Conservation (phyloP, 2,888 invertebrate species). For the Diaperis boleti region DNA sequence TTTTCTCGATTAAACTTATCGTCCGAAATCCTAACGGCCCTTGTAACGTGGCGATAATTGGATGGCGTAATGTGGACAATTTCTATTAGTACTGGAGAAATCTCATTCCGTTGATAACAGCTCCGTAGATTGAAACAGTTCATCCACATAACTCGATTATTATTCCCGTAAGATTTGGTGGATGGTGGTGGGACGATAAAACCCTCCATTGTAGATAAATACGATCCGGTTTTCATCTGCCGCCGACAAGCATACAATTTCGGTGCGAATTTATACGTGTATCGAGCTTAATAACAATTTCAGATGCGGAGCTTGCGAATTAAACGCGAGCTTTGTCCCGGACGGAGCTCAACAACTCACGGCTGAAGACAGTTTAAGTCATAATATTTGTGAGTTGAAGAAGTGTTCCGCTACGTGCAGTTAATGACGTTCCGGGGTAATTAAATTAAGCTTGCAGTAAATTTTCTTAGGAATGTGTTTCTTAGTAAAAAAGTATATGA, state of each 20-base stretch:
- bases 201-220: slow-evolving; percentile 36
- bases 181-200: slow-evolving; percentile 25
- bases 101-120: slow-evolving; percentile 46
- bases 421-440: slow-evolving; percentile 8
- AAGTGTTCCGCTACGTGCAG: background rate
- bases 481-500: too few relatives aligned
- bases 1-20: slow-evolving; percentile 31
- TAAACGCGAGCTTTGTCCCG: slow-evolving; percentile 17
- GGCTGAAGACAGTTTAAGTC: slow-evolving; percentile 22
- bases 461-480: too few relatives aligned
- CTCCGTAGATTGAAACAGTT: slow-evolving; percentile 51
- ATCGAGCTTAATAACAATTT: slow-evolving; percentile 30
- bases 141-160: slow-evolving; percentile 53
- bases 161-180: slow-evolving; percentile 43
- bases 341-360: slow-evolving; percentile 12
- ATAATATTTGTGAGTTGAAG: slow-evolving; percentile 2
- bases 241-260: slow-evolving; percentile 30
- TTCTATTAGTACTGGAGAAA: slow-evolving; percentile 35
- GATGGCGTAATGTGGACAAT: slow-evolving; percentile 37
- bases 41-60: slow-evolving; percentile 34
- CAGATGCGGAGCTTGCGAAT: slow-evolving; percentile 8
- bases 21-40: slow-evolving; percentile 9
- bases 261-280: slow-evolving; percentile 25
- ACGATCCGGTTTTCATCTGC: slow-evolving; percentile 36
- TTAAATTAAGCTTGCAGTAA: slow-evolving; percentile 30